Base-by-base conservation (phyloP, 2,113 vertebrate species). In the Lophochroa leadbeateri region DNA sequence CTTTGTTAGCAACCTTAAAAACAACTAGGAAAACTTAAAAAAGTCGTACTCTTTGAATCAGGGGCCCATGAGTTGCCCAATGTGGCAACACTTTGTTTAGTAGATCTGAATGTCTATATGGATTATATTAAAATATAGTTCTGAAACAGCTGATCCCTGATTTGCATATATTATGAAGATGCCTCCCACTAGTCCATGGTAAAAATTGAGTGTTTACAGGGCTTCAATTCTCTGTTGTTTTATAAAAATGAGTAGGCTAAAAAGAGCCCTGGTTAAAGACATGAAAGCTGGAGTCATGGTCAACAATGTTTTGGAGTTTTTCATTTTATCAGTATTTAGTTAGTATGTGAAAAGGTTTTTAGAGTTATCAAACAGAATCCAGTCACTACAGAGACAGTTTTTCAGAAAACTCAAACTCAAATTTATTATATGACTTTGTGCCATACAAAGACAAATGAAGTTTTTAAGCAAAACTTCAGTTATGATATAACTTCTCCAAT, bases 171-270 rank as follows among this genome's bases (percentile, higher is more conserved):
- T 50, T 69, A n/a, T 47, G 27, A 70, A 57, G 27, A 82, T 33
- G 20, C 1, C 13, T 87, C 12, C 2, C 10, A 41, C 21, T 44
- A 37, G 17, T 79, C 64, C 14, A 21, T 43, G 12, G 55, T 39
- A 50, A 93, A 94, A 87, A n/a, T 9, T 21, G 16, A 74, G 17
- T 68, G 76, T 95, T 85, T 39, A 19, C 29, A 75, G 24, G 16
- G 3, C 25, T 89, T 86, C 43, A 86, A 58, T 55, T 72, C 35
- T 68, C n/a, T 49, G 7, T 29, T 63, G 20, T 64, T 93, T 85
- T 13, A 19, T 64, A 18, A 47, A 57, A 68, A 13, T 68, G 7
- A 7, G 9, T 17, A 68, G 17, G 9, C 29, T 91, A 31, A 70
- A 90, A 78, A 46, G 25, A 88, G 9, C 4, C 4, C 9, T n/a